Conservation (phyloP, 2,888 invertebrate species). For the Melanostoma scalare region DNA sequence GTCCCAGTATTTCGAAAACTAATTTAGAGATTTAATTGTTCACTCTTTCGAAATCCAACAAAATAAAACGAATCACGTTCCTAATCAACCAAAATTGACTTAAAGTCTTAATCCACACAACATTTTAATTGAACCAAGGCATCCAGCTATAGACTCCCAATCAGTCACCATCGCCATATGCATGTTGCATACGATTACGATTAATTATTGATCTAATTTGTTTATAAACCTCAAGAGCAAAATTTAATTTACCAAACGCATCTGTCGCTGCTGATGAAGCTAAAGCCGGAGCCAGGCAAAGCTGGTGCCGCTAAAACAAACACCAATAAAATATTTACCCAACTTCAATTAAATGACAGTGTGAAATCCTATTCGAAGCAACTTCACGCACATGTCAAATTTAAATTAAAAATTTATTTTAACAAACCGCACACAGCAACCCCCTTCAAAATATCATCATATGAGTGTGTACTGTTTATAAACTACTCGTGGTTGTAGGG, state of each 20-base stretch:
- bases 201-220: constrained; percentile 69
- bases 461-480: no score
- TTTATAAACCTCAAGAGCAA: constrained; percentile 50
- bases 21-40: no score
- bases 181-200: constrained; percentile 13
- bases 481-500: background rate
- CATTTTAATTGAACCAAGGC: constrained; percentile 43
- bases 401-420: constrained; percentile 60
- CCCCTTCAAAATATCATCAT: no score
- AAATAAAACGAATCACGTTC: constrained; percentile 29
- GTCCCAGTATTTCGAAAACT: no score
- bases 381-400: constrained; percentile 45
- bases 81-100: constrained; percentile 44
- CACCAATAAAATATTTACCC: constrained; percentile 64
- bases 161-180: background rate
- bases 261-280: background rate
- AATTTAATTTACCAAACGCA: constrained; percentile 59
- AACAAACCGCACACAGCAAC: background rate
- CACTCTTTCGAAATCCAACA: background rate
- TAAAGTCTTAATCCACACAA: constrained; percentile 17
- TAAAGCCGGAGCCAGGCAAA: background rate
- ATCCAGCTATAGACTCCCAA: constrained; percentile 5
- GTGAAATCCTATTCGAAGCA: constrained; percentile 38
- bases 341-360: constrained; percentile 63
- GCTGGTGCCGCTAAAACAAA: constrained; percentile 17